Evolutionary conservation across 2,113 vertebrate species (phyloP), one percentile per base, ranked within the genome.

Genomic region (Bufo gargarizans): DNA sequence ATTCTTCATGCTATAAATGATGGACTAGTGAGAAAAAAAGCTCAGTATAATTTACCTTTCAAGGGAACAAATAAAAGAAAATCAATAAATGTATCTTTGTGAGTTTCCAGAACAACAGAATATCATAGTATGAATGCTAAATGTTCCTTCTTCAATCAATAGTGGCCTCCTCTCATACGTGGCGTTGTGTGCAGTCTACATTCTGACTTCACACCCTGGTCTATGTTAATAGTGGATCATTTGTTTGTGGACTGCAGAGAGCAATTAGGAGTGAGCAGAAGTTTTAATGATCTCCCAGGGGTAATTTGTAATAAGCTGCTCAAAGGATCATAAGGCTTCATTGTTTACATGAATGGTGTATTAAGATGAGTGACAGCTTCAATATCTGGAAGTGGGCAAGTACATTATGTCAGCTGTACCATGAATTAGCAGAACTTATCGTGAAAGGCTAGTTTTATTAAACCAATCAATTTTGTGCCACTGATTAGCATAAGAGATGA

Each of bases 221-320:
- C 69, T 77, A 77, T 63, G 77, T 11, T 67, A 56, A 55, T 82
- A 53, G 19, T 6, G 74, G 65, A 63, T 43, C 69, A 77, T 77
- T 82, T 53, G 55, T 83, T 87, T 61, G 56, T 45, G n/a, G 80
- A 50, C 65, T 63, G 45, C 58, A 77, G 45, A 76, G 79, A 88
- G 80, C 80, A 83, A 88, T 88, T 88, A 88, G 80, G 43, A 82
- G 53, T 11, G 20, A 88, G 55, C 49, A 45, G 63, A 22, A 74
- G 72, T 69, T 81, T 71, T 87, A 87, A 87, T 82, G 78, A 88
- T 77, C 47, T 76, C 80, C 83, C 80, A 55, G 79, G 80, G 45
- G 87, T 83, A 77, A 88, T 83, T 82, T 83, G 69, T 76, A 82
- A 88, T 77, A 58, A 76, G 71, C 65, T 53, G 53, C 69, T 71